A percentile compares a stretch with the other conserved stretches of the same genome.
Evolutionary conservation across 2,888 invertebrate genomes (phyloP).

Genomic region (Lycophotia porphyrea): DNA sequence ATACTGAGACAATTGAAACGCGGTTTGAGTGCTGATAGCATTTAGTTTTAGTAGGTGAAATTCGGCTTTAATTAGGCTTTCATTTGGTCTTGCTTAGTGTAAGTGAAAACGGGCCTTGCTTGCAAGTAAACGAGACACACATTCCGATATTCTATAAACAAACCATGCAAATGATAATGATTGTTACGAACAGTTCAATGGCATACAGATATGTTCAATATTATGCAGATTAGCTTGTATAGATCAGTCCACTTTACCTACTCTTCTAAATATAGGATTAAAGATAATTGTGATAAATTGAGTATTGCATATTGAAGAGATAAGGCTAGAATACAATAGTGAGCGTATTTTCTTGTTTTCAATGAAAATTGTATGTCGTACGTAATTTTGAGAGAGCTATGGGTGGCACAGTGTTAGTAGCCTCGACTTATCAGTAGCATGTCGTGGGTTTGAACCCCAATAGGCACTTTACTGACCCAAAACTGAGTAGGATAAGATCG

Average conservation of each 20-base stretch:
- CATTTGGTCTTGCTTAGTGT: not conserved
- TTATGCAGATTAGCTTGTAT: slow-evolving; percentile 19
- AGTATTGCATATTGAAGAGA: slow-evolving; percentile 31
- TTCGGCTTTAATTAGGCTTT: not conserved
- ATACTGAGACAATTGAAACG: too few relatives aligned
- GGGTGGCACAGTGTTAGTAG: not conserved
- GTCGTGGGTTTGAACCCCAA: not conserved
- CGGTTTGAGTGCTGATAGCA: too few relatives aligned
- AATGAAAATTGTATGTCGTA: not conserved
- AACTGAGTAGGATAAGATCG: not conserved
- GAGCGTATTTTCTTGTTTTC: not conserved
- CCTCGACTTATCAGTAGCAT: not conserved
- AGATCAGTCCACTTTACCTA: not conserved
- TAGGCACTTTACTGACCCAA: not conserved
- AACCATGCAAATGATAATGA: slow-evolving; percentile 45
- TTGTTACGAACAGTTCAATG: slow-evolving; percentile 39
- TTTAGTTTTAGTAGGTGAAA: too few relatives aligned
- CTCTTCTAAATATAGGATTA: slow-evolving; percentile 10
- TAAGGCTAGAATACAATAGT: slow-evolving; percentile 14
- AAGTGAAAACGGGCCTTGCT: not conserved
- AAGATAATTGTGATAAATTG: not conserved
- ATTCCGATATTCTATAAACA: slow-evolving; percentile 13
- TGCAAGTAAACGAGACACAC: slow-evolving; percentile 7
- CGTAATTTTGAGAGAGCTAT: not conserved
- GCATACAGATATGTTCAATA: slow-evolving; percentile 8